Evolutionary conservation across 1,140 invertebrate species (phyloP).

Genomic region (Diploscapter pachys): DNA sequence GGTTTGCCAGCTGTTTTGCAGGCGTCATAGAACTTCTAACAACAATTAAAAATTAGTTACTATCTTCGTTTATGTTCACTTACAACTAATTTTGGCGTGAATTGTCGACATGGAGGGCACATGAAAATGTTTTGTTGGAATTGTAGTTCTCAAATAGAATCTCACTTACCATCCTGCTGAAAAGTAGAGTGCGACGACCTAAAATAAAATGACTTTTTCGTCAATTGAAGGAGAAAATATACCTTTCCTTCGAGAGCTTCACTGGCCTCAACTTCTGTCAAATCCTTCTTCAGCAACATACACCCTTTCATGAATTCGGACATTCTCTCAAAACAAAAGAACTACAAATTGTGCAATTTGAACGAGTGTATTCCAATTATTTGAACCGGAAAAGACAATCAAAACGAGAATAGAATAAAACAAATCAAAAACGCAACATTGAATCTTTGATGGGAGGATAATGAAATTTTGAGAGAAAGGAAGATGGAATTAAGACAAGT

Average conservation of each 20-base stretch:
- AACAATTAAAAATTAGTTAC: constrained; percentile 7
- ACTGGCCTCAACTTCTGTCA: constrained; percentile 41
- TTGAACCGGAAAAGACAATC: too few species aligned
- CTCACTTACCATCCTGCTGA: constrained; percentile 48
- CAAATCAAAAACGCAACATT: too few species aligned
- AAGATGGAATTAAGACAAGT: too few species aligned
- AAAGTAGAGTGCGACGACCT: constrained; percentile 55
- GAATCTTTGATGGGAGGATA: too few species aligned
- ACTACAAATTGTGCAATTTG: neutral
- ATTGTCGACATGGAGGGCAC: constrained; percentile 53
- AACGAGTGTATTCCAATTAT: too few species aligned
- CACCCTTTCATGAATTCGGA: constrained; percentile 48
- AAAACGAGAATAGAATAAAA: too few species aligned
- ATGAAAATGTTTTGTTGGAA: too few species aligned
- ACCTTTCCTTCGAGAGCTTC: constrained; percentile 48
- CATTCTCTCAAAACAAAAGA: constrained; percentile 37
- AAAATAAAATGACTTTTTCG: neutral
- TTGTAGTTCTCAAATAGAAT: too few species aligned
- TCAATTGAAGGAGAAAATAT: neutral
- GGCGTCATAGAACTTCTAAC: constrained; percentile 54
- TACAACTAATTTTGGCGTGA: constrained; percentile 57
- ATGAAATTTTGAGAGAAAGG: too few species aligned
- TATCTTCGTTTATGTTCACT: neutral
- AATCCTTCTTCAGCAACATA: constrained; percentile 42
- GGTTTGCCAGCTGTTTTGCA: constrained; percentile 48